Evolutionary conservation across 2,797 vertebrate genomes (phyloP).

Genomic region (Microctenopoma lineatum): DNA sequence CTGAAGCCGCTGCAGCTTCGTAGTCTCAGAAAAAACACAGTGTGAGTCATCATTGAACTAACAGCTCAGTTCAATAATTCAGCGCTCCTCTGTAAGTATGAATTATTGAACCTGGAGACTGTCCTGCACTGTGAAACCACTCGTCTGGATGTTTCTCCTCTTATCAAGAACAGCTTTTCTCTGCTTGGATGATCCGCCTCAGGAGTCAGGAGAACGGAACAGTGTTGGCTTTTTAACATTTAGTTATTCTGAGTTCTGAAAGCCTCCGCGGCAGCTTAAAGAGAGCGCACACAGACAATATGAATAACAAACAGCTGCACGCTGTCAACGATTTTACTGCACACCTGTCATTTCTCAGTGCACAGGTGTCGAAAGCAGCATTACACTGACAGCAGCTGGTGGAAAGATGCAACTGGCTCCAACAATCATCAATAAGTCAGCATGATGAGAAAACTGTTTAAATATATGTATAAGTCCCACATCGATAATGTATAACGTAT

Average conservation of each 20-base stretch:
- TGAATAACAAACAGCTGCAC: no score
- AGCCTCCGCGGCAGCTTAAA: background rate
- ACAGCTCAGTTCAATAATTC: conserved; percentile 72
- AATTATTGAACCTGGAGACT: conserved; percentile 68
- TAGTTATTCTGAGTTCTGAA: background rate
- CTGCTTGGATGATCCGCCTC: background rate
- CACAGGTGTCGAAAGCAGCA: no score
- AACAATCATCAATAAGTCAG: no score
- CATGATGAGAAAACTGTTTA: no score
- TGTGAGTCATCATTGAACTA: conserved; percentile 49
- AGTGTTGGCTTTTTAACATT: background rate
- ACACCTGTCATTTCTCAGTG: no score
- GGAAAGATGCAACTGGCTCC: no score
- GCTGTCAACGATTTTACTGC: no score
- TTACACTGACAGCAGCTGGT: no score
- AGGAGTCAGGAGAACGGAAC: background rate
- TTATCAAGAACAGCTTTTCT: conserved; percentile 25
- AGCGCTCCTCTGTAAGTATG: conserved; percentile 64
- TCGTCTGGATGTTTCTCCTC: conserved; percentile 32
- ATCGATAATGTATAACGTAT: no score
- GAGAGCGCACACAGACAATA: no score
- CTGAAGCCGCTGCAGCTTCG: conserved; percentile 10
- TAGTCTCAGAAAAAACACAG: conserved; percentile 40
- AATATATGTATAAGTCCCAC: no score
- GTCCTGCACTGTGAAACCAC: conserved; percentile 39